Percentiles rank a stretch among this genome's conserved stretches.
Evolutionary conservation across 2,113 vertebrate genomes (phyloP).

Genomic region (Pitta sordida): DNA sequence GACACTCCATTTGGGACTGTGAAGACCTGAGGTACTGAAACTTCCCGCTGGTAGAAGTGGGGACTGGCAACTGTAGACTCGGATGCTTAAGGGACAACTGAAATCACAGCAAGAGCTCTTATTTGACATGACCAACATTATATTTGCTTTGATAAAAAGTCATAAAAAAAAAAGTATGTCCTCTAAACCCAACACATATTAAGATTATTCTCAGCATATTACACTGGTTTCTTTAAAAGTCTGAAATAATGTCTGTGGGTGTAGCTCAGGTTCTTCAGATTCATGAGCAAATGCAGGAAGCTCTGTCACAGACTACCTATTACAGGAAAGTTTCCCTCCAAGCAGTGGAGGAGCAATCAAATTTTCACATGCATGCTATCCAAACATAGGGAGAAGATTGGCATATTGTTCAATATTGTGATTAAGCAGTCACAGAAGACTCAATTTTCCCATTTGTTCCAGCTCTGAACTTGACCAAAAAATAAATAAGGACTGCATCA

Average conservation of each 20-base stretch:
- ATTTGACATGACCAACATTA: neutral
- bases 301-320: neutral
- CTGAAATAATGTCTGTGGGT: neutral
- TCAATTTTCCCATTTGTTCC: neutral
- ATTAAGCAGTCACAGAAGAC: neutral
- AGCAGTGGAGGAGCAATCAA: neutral
- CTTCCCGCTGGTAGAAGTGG: neutral
- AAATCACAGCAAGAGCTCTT: neutral
- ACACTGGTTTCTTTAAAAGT: neutral
- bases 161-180: neutral
- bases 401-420: constrained; percentile 19
- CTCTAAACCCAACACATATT: neutral
- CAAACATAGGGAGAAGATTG: neutral
- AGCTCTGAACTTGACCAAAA: constrained; percentile 26
- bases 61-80: neutral
- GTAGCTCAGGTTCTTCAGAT: neutral
- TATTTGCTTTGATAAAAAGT: neutral
- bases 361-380: neutral
- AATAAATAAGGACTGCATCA: constrained; percentile 15
- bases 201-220: neutral
- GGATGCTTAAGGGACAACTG: neutral
- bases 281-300: neutral
- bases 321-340: neutral
- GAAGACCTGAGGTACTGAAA: accelerated
- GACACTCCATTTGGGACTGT: neutral